Evolutionary conservation across 2,888 invertebrate species (phyloP).

Genomic region (Drosophila subquinaria): DNA sequence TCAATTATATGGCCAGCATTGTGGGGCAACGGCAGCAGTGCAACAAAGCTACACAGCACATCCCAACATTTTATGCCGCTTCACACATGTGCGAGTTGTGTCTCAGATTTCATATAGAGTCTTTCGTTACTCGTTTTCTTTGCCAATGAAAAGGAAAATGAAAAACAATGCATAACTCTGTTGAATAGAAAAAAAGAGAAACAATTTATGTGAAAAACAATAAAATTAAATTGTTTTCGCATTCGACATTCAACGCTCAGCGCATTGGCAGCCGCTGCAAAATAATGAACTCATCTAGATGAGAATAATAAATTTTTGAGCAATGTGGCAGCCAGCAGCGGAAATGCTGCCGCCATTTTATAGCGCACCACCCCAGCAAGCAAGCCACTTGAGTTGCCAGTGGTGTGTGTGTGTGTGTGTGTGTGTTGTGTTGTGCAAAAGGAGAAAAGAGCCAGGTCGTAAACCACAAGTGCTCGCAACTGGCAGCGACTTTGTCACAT

Average conservation of each 20-base stretch:
- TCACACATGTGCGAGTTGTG: conserved; percentile 28
- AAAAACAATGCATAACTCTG: conserved; percentile 73
- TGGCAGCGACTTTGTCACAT: conserved; percentile 77
- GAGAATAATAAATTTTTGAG: conserved; percentile 78
- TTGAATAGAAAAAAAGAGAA: conserved; percentile 23
- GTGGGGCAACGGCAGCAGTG: conserved; percentile 8
- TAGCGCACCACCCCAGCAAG: conserved; percentile 20
- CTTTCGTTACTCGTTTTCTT: conserved; percentile 11
- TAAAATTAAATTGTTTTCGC: conserved; percentile 85
- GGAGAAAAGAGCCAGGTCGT: conserved; percentile 65
- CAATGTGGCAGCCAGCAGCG: conserved; percentile 52
- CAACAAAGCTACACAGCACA: conserved; percentile 24
- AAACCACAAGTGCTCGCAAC: conserved; percentile 75
- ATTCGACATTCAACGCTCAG: conserved; percentile 67
- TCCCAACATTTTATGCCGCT: conserved; percentile 26
- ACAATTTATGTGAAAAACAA: conserved; percentile 83
- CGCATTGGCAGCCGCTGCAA: conserved; percentile 55
- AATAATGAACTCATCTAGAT: conserved; percentile 83
- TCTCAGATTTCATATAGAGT: conserved; percentile 60
- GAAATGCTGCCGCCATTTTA: conserved; percentile 65
- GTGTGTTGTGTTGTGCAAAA: conserved; percentile 18
- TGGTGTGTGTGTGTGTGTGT: conserved; percentile 27
- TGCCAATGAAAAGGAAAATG: conserved; percentile 17
- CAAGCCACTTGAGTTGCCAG: conserved; percentile 24
- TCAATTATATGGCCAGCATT: conserved; percentile 72